These are phyloP conservation scores for Chloroceryle aenea DNA, from an alignment of 2,113 vertebrate genomes.

Conservation along the genomic window DNA sequence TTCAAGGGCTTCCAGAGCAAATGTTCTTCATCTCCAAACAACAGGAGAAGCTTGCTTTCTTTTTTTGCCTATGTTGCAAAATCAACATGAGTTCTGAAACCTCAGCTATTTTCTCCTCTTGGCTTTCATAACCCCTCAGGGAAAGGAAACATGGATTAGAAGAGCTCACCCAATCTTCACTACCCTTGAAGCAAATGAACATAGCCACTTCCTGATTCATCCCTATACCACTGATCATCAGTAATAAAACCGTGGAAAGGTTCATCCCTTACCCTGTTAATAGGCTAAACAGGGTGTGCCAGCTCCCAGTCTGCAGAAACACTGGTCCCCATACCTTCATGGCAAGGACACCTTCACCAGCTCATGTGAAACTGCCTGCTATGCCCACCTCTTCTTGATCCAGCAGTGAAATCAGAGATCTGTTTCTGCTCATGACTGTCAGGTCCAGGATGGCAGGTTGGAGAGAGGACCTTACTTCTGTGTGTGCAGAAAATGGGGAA, in stretches of 20 bases:
- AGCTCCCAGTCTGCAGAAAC: not conserved
- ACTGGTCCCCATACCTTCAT: not conserved
- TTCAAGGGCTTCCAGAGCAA: constrained; percentile 31
- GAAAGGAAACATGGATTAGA: not conserved
- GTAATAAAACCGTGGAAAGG: not conserved
- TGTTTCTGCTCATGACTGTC: not conserved
- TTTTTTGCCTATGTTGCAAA: constrained; percentile 7
- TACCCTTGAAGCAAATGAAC: not conserved
- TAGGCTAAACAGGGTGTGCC: not conserved
- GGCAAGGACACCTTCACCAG: not conserved
- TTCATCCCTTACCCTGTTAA: not conserved
- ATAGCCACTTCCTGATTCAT: not conserved
- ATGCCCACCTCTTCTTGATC: not conserved
- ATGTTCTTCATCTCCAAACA: constrained; percentile 6
- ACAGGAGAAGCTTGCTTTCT: constrained; percentile 5
- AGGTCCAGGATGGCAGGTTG: not conserved
- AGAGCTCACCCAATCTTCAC: not conserved
- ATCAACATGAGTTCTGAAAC: constrained; percentile 13
- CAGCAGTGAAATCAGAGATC: not conserved
- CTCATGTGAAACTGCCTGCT: not conserved
- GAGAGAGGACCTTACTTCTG: not conserved
- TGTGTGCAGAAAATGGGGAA: fast-evolving
- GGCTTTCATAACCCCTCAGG: not conserved
- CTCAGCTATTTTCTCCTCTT: constrained; percentile 33
- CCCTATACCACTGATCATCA: not conserved